These are phyloP conservation scores for Cephus sareptanus DNA, from an alignment of 2,888 invertebrate species.

Conservation along the genomic window DNA sequence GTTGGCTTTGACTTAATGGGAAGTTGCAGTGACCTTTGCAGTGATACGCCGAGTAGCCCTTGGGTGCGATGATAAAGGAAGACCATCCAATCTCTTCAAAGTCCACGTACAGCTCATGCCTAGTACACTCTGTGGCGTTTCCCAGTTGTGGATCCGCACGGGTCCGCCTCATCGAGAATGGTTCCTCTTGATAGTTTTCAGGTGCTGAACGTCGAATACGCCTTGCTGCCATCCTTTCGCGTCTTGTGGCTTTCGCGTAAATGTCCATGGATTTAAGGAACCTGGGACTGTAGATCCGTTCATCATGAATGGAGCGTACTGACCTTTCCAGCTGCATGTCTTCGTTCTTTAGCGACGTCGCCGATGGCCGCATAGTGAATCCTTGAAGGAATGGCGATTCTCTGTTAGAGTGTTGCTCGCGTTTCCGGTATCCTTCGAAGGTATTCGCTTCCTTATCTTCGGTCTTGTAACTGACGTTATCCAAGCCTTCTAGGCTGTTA, in stretches of 20 bases:
- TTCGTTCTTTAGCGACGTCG: not conserved
- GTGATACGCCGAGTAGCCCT: constrained; percentile 71
- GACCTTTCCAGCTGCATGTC: not conserved
- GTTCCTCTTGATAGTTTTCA: not conserved
- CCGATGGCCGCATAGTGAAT: not conserved
- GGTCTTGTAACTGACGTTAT: constrained; percentile 13
- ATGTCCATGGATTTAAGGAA: constrained; percentile 46
- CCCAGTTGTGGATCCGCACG: constrained; percentile 20
- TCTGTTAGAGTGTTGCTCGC: constrained; percentile 12
- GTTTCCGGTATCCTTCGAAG: not conserved
- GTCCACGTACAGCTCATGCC: constrained; percentile 69
- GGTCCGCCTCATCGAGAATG: not conserved
- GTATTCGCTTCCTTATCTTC: constrained; percentile 2
- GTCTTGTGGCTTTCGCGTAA: constrained; percentile 44
- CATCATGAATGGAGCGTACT: not conserved
- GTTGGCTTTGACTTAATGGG: constrained; percentile 66
- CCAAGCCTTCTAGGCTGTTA: constrained; percentile 22
- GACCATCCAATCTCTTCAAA: constrained; percentile 74
- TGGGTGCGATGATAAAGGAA: constrained; percentile 73
- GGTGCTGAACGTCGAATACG: not conserved
- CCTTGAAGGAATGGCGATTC: constrained; percentile 22
- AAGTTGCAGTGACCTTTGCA: constrained; percentile 72
- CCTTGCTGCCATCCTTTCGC: constrained; percentile 25
- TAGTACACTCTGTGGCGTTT: constrained; percentile 52
- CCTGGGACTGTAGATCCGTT: not conserved